Evolutionary conservation across 2,888 invertebrate species (phyloP).

Genomic region (Taphrorychus bicolor): DNA sequence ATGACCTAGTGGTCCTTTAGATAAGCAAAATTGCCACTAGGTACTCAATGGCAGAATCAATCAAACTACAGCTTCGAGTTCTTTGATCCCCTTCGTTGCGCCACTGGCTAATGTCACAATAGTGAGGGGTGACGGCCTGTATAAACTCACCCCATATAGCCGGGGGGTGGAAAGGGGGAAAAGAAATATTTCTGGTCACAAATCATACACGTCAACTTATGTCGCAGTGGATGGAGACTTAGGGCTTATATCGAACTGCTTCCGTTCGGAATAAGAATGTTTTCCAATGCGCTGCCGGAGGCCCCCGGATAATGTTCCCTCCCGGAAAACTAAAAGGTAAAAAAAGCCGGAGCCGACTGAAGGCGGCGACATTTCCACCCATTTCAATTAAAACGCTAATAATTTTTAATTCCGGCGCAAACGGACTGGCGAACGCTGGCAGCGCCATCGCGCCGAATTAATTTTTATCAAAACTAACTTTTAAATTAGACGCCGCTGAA

Average conservation of each 20-base stretch:
- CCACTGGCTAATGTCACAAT: slow-evolving; percentile 40
- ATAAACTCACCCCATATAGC: slow-evolving; percentile 39
- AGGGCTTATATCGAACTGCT: slow-evolving; percentile 39
- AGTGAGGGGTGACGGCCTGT: slow-evolving; percentile 39
- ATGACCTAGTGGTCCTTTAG: too few species aligned
- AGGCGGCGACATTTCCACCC: slow-evolving; percentile 40
- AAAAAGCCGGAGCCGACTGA: slow-evolving; percentile 13
- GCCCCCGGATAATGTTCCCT: neutral
- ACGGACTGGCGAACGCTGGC: slow-evolving; percentile 37
- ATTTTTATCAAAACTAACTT: slow-evolving; percentile 51
- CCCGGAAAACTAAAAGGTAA: slow-evolving; percentile 19
- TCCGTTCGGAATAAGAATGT: slow-evolving; percentile 32
- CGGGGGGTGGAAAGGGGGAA: slow-evolving; percentile 26
- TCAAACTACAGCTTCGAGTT: too few species aligned
- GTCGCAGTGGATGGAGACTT: slow-evolving; percentile 38
- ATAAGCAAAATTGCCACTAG: too few species aligned
- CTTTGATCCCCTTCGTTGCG: neutral
- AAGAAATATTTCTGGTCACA: slow-evolving; percentile 42
- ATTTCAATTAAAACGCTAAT: slow-evolving; percentile 41
- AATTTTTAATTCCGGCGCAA: slow-evolving; percentile 39
- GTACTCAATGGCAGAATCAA: too few species aligned
- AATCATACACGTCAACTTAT: slow-evolving; percentile 42
- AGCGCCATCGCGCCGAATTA: slow-evolving; percentile 40
- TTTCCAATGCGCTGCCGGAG: neutral
- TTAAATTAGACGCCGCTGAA: slow-evolving; percentile 58